Evolutionary conservation across 2,797 vertebrate genomes (phyloP), one percentile per base, ranked within the genome.

Genomic region (Clamator glandarius): DNA sequence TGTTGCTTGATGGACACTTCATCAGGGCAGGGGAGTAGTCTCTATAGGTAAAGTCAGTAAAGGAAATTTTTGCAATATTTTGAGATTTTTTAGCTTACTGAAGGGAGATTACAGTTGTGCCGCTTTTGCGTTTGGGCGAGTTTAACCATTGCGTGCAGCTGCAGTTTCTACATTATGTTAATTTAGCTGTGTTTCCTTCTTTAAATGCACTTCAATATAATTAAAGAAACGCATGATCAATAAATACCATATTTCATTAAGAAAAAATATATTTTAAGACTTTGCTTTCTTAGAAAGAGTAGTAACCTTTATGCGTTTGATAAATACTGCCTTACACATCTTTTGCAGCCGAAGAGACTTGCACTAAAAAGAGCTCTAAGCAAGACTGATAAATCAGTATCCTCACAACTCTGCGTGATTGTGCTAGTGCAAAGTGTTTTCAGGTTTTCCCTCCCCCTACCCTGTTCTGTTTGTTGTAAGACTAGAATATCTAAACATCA

Each of bases 401-500:
- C 50, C 67, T 85, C 59, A 21, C 33, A 69, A 51, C 62, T 88
- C 58, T n/a, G n/a, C 7, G 0, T 28, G 69, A 36, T 1, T 62
- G 9, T 91, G 42, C 74, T 90, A 84, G 33, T 76, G 75, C 63
- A 74, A 58, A 91, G 57, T 77, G 46, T 76, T 92, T 93, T n/a
- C 67, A 75, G 55, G 69, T 24, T 63, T 51, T 19, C 14, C 29
- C 39, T 28, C 35, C 29, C 16, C 5, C 24, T 15, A 16, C 16
- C 3, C 5, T 54, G 1, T 36, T 46, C 55, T 79, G 80, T 93
- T 95, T 95, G 77, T 95, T 95, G 33, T 94, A 95, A 89, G 90
- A 95, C 70, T 36, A 93, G 77, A 92, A 80, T 95, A 92, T 89
- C 88, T 96, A 92, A 96, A 94, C 87, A 95, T 94, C 87, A 93